Evolutionary conservation across 1,140 invertebrate species (phyloP), one percentile per base, ranked within the genome.

Genomic region (Tetragonula clypearis): DNA sequence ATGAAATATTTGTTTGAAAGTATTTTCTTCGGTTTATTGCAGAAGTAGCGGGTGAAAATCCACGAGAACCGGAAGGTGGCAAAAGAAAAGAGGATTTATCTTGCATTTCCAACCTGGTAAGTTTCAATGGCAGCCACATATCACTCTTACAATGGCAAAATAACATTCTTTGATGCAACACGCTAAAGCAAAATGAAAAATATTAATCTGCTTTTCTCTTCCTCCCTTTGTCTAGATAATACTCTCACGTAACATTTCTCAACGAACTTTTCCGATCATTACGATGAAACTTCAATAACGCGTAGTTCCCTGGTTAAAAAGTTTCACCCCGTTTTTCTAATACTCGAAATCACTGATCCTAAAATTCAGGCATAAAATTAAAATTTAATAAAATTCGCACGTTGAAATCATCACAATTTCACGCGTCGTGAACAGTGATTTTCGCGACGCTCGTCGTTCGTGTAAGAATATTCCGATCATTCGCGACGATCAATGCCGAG

Each of bases 91-190:
- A 9, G 21, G 49, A 21, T 73, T 73, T 49, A 55, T 41, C 49
- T 41, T 72, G 69, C 69, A 21, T 72, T 72, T 58, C 23, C n/a
- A 75, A 58, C 55, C 56, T n/a, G 74, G 74, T 76, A 35, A 76
- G 74, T 76, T 76, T 15, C 14, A 58, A 76, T 19, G 30, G 3
- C 68, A 23, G n/a, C 30, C 35, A 71, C 41, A 23, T 23, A 71
- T 41, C 35, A 41, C 41, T 71, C 30, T 35, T 21, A 41, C 19
- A 71, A 41, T 71, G 41, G 68, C 35, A 23, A 41, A 71, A 41
- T 71, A 71, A 71, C 21, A 71, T 41, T 69, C 21, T 71, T 41
- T 41, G 69, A 72, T 9, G 15, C 23, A 49, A 53, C 26, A n/a
- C n/a, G 53, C 41, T 49, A n/a, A 30, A 30, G 15, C 4, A 49